Evolutionary conservation across 2,797 vertebrate species (phyloP), one percentile per base, ranked within the genome.

Genomic region (Cyclura pinguis): DNA sequence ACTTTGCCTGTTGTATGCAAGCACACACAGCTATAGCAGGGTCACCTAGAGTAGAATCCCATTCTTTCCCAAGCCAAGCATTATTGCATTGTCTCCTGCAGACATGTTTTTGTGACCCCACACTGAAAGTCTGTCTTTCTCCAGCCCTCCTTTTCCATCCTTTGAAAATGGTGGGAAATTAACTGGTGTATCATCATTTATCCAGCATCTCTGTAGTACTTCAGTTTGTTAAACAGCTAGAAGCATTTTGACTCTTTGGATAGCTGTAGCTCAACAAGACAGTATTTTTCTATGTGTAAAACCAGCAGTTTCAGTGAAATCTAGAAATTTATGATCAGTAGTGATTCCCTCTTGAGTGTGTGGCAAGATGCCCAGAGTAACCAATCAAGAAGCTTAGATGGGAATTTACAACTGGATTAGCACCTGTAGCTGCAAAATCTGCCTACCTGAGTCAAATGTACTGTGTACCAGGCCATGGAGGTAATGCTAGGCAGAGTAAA

Each of bases 351-450:
- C 13, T 69, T 80, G n/a, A 81, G 52, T 73, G 3, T 64, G 27
- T 52, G n/a, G 57, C 59, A 91, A 52, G 55, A 62, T 85, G 67
- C 76, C 67, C n/a, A 88, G 38, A 74, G 59, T 81, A 85, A 88
- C 24, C n/a, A 74, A 81, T 16, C 32, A 62, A 80, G 81, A 88
- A 84, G 74, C 76, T 88, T 76, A 59, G 62, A 85, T 18, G 52
- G 29, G 13, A 67, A 69, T 47, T 88, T 64, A 42, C n/a, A 47
- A 42, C 8, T 80, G 42, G 22, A 85, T 88, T 80, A 88, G 62
- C 55, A 57, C 38, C 64, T 67, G 82, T 18, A 57, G 27, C 16
- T 76, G 35, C 80, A 77, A 52, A 24, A 64, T 77, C 72, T 89
- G 69, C 32, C 8, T 8, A 85, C 50, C 72, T 89, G 47, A 18